Base-by-base conservation (phyloP, 2,797 vertebrate genomes). In the Catamblyrhynchus diadema region DNA sequence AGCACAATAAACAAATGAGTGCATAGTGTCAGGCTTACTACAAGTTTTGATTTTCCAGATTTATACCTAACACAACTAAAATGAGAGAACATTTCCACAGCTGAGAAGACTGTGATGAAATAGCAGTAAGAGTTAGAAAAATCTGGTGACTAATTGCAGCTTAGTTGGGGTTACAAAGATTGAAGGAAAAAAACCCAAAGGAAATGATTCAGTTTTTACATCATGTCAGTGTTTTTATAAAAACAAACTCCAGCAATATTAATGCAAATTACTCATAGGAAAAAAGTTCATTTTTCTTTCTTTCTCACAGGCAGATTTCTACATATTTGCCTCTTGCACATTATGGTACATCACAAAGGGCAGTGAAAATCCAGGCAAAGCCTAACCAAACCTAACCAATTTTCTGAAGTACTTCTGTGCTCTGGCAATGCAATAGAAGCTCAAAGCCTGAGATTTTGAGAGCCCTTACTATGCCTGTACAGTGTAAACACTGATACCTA, bases 141-240 rank as follows among this genome's bases (percentile, higher is more conserved):
- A 66, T 48, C 56, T 78, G 45, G 41, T 42, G 41, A 27, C 32
- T 74, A 65, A 80, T 41, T 84, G 53, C 41, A 92, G 24, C 10
- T 60, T 24, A n/a, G 30, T 1, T 8, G 4, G n/a, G 9, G 10
- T 69, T 81, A 56, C 33, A 85, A 81, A 77, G 14, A 32, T 4
- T 37, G 17, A 57, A 78, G 56, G 53, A 60, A 79, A 41, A 51
- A 56, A 81, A 81, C 30, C 20, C 11, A 37, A 86, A 33, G 87
- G 74, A 95, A 96, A 83, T 83, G 7, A 86, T 47, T 95, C 88
- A 47, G 39, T 18, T 73, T 86, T 90, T 73, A 82, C 33, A 61
- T 44, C 33, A 82, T 18, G 24, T 28, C 11, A 1, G 48, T 73
- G n/a, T 62, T 85, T 71, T 72, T 51, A 72, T 47, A 74, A 93